Evolutionary conservation across 2,113 vertebrate genomes (phyloP).

Genomic region (Cathartes aura): DNA sequence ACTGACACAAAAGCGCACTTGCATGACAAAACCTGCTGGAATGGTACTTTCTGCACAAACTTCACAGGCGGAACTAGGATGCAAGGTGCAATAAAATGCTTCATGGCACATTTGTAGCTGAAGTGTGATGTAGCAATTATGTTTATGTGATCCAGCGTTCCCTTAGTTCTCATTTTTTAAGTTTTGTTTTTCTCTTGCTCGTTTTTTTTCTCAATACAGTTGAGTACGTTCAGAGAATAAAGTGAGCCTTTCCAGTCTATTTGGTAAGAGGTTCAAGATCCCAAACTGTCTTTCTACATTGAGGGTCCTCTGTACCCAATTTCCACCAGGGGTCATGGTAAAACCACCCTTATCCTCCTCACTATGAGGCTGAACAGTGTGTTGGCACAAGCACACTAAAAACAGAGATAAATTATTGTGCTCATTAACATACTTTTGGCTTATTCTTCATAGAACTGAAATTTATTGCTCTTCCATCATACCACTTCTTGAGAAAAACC

Average conservation of each 20-base stretch:
- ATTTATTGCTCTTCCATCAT: neutral
- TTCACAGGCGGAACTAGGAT: neutral
- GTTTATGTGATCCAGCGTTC: neutral
- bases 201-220: neutral
- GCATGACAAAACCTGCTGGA: constrained; percentile 19
- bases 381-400: neutral
- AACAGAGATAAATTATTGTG: neutral
- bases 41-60: neutral
- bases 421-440: neutral
- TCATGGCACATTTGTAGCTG: neutral
- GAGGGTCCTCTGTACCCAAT: neutral
- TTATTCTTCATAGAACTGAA: neutral
- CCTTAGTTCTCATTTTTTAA: neutral
- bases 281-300: neutral
- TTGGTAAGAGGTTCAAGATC: neutral
- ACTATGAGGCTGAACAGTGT: neutral
- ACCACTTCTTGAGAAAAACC: neutral
- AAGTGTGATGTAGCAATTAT: neutral
- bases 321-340: neutral
- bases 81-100: neutral
- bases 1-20: neutral
- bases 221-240: neutral
- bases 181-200: neutral
- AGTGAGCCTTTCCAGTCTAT: neutral
- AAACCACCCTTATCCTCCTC: neutral